Conservation (phyloP, 2,113 vertebrate genomes). For the Pica pica region DNA sequence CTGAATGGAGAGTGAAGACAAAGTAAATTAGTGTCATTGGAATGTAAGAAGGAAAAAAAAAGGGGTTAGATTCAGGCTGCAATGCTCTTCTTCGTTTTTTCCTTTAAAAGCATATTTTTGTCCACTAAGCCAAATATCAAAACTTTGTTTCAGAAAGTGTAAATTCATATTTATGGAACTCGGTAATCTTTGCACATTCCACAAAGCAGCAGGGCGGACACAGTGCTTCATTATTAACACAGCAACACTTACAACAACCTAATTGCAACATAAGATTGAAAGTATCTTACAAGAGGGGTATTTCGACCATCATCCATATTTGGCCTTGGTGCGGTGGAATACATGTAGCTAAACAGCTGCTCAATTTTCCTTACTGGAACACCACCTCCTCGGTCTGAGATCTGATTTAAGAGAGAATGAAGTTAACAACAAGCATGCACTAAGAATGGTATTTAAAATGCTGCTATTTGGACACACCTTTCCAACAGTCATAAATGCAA, state of each 20-base stretch:
- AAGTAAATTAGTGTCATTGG: background rate
- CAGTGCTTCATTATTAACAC: accelerated
- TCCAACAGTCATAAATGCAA: background rate
- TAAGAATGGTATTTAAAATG: background rate
- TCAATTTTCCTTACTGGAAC: conserved; percentile 93
- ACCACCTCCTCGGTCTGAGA: conserved; percentile 92
- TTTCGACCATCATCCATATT: conserved; percentile 81
- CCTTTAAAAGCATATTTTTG: background rate
- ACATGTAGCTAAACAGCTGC: conserved; percentile 93
- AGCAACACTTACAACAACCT: background rate
- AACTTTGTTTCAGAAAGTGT: background rate
- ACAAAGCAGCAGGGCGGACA: background rate
- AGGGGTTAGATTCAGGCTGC: background rate
- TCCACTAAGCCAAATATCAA: background rate
- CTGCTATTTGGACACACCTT: background rate
- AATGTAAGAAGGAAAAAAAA: background rate
- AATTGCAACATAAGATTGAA: background rate
- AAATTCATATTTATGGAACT: background rate
- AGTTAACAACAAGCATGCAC: background rate
- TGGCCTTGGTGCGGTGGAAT: conserved; percentile 92
- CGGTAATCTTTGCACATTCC: background rate
- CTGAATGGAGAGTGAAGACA: background rate
- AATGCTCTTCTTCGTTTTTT: background rate
- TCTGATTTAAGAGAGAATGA: conserved; percentile 69
- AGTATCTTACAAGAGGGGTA: conserved; percentile 86